Percentiles rank a stretch among this genome's conserved stretches.
phyloP scores from a whole-genome alignment of 2,888 invertebrate genomes.

The Callosobruchus maculatus region DNA sequence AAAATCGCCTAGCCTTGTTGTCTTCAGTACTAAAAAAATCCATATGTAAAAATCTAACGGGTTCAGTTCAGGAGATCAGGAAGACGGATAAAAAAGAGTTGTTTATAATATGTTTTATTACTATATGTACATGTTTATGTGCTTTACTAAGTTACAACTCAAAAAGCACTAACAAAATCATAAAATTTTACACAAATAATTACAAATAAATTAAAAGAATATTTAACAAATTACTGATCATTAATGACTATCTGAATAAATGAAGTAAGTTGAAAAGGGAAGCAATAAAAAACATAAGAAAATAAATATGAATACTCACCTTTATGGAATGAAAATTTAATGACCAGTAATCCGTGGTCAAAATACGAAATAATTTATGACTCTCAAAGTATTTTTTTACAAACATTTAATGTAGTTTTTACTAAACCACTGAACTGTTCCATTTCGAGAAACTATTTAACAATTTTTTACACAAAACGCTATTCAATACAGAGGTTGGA shows the following conservation, averaged over 20 bases:
- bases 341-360: neutral
- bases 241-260: conserved; percentile 8
- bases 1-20: too few species aligned
- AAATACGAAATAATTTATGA: neutral
- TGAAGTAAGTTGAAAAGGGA: conserved; percentile 4
- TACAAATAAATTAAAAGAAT: conserved; percentile 28
- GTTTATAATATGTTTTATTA: conserved; percentile 23
- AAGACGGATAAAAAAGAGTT: neutral
- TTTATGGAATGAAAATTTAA: neutral
- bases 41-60: too few species aligned
- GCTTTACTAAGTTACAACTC: conserved; percentile 39
- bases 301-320: neutral
- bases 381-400: neutral
- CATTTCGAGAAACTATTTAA: neutral
- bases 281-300: conserved; percentile 7
- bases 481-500: neutral
- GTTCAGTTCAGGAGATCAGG: too few species aligned
- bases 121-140: conserved; percentile 39
- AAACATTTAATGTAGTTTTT: neutral
- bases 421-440: neutral
- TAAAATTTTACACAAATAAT: conserved; percentile 30
- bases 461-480: neutral
- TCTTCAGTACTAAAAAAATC: too few species aligned
- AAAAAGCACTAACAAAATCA: conserved; percentile 34
- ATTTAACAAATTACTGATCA: conserved; percentile 3